Evolutionary conservation across 2,888 invertebrate species (phyloP).

Genomic region (Andricus curvator): DNA sequence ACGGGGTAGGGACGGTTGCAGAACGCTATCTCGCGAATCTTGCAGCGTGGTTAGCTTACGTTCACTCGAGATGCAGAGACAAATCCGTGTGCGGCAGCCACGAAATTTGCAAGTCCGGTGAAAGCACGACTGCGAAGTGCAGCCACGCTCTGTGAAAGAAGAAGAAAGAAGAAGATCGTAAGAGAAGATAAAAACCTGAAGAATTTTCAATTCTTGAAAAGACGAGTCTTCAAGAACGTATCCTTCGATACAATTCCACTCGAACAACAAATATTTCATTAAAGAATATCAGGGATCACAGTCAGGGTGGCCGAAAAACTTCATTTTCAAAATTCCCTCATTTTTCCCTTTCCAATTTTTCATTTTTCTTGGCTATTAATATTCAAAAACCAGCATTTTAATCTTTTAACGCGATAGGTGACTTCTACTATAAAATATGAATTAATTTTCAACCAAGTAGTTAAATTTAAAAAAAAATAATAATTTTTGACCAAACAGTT

Average conservation of each 20-base stretch:
- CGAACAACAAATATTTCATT: background rate
- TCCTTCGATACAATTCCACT: background rate
- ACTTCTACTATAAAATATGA: no score
- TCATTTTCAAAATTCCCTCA: no score
- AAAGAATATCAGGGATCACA: background rate
- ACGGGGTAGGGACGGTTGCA: conserved; percentile 44
- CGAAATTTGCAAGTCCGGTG: conserved; percentile 71
- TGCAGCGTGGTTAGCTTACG: conserved; percentile 49
- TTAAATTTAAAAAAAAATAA: no score
- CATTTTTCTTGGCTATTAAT: no score
- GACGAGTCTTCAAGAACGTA: background rate
- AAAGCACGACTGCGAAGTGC: conserved; percentile 61
- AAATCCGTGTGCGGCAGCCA: conserved; percentile 50
- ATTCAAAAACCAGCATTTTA: no score
- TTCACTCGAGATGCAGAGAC: conserved; percentile 52
- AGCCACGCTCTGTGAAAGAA: conserved; percentile 29
- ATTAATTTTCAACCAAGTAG: no score
- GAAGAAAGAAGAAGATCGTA: conserved; percentile 45
- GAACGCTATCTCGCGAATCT: conserved; percentile 50
- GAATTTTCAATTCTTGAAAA: conserved; percentile 31
- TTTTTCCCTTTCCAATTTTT: no score
- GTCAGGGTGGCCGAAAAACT: no score
- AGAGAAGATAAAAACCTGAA: conserved; percentile 1
- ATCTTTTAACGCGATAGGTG: no score
- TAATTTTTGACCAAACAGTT: no score